Percentiles rank a stretch among this genome's conserved stretches.
phyloP scores from a whole-genome alignment of 2,797 vertebrate genomes.

The Myotis findleyi region DNA sequence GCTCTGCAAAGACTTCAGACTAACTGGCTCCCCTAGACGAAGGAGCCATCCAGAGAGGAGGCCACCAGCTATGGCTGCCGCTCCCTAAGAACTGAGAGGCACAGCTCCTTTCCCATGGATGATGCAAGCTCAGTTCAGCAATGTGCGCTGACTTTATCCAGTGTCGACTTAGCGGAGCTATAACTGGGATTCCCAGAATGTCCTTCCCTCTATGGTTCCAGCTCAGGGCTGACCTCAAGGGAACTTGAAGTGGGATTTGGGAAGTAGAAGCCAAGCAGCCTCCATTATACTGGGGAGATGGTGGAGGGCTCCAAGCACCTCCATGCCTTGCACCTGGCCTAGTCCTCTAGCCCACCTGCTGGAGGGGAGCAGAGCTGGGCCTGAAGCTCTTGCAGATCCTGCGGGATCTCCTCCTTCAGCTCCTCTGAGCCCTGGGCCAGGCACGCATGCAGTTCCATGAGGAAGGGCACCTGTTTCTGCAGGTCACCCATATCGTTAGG shows the following conservation, averaged over 20 bases:
- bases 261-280: neutral
- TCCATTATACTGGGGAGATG: neutral
- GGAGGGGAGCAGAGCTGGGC: neutral
- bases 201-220: neutral
- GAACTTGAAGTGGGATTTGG: neutral
- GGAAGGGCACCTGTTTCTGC: neutral
- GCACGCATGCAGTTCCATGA: no score
- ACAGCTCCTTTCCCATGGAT: neutral
- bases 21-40: neutral
- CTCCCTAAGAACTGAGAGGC: neutral
- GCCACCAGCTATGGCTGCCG: neutral
- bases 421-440: neutral
- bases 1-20: neutral
- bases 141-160: neutral
- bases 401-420: neutral
- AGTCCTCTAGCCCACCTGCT: neutral
- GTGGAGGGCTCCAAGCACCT: neutral
- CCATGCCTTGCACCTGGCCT: neutral
- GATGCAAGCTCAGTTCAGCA: constrained; percentile 28
- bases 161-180: neutral
- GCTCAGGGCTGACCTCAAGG: neutral
- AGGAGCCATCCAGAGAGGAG: neutral
- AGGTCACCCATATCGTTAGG: neutral
- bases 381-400: neutral
- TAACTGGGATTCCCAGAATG: constrained; percentile 18